Conservation (phyloP, 1,140 invertebrate species). For the Bursaphelenchus mucronatus region DNA sequence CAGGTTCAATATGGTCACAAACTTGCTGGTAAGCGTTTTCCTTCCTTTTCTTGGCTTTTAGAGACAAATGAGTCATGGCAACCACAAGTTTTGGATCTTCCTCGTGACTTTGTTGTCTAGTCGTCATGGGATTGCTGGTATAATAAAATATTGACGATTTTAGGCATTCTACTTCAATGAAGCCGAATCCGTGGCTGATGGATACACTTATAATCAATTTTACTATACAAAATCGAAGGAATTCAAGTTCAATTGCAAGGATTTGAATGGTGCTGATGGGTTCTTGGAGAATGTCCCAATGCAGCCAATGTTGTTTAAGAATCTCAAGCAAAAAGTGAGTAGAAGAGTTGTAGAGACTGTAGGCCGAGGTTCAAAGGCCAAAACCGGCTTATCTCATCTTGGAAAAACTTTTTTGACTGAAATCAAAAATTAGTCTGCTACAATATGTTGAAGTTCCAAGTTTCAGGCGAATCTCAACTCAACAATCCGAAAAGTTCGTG, state of each 20-base stretch:
- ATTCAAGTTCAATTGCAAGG: slow-evolving; percentile 47
- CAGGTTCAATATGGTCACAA: slow-evolving; percentile 39
- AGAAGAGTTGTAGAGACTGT: too few species aligned
- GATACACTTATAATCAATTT: slow-evolving; percentile 53
- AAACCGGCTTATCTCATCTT: slow-evolving; percentile 9
- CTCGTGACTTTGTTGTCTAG: slow-evolving; percentile 4
- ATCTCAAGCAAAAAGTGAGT: slow-evolving; percentile 33
- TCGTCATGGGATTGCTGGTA: slow-evolving; percentile 10
- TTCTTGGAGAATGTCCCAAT: slow-evolving; percentile 36
- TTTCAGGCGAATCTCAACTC: slow-evolving; percentile 1
- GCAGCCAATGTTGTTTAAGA: slow-evolving; percentile 36
- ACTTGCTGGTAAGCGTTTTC: slow-evolving; percentile 44
- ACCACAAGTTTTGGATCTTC: not conserved
- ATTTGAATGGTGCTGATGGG: slow-evolving; percentile 30
- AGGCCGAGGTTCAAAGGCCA: too few species aligned
- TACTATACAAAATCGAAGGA: slow-evolving; percentile 50
- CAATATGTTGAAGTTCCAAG: too few species aligned
- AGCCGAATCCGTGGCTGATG: slow-evolving; percentile 44
- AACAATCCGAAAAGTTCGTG: slow-evolving; percentile 34
- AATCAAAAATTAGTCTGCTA: too few species aligned
- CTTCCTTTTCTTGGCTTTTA: not conserved
- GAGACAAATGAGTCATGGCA: slow-evolving; percentile 11
- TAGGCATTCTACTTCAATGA: slow-evolving; percentile 59
- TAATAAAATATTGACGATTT: slow-evolving; percentile 21
- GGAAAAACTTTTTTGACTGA: too few species aligned